phyloP scores from a whole-genome alignment of 2,113 vertebrate genomes.

The Rhinogobius similis region DNA sequence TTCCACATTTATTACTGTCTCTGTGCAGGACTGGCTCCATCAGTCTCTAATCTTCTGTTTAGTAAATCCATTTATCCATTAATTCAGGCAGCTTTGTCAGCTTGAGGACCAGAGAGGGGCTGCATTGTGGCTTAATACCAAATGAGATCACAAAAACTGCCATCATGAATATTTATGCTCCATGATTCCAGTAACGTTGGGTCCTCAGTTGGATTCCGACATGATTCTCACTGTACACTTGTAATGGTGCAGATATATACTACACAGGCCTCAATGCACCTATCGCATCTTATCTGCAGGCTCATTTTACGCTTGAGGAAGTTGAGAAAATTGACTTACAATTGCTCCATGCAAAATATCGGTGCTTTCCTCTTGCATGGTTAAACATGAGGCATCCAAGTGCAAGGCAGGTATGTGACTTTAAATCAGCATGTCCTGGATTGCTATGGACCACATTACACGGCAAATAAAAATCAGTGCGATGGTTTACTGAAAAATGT shows the following conservation, averaged over 20 bases:
- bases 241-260: conserved; percentile 68
- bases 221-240: conserved; percentile 59
- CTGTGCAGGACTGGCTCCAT: conserved; percentile 33
- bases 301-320: conserved; percentile 77
- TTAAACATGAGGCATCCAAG: conserved; percentile 49
- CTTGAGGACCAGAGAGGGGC: conserved; percentile 15
- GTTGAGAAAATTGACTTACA: conserved; percentile 75
- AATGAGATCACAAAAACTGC: conserved; percentile 48
- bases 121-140: conserved; percentile 32
- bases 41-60: conserved; percentile 41
- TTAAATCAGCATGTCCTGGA: conserved; percentile 25
- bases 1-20: conserved; percentile 44
- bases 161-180: conserved; percentile 56
- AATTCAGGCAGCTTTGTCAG: conserved; percentile 46
- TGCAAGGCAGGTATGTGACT: conserved; percentile 54
- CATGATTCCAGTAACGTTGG: conserved; percentile 34
- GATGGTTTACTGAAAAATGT: not conserved
- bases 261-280: conserved; percentile 53
- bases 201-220: conserved; percentile 39
- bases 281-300: conserved; percentile 67
- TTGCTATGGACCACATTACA: not conserved
- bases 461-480: not conserved
- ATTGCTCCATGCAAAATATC: conserved; percentile 71
- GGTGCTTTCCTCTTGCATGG: conserved; percentile 58
- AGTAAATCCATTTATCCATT: conserved; percentile 59